Base-by-base conservation (phyloP, 2,888 invertebrate species). In the Andrena praecox region DNA sequence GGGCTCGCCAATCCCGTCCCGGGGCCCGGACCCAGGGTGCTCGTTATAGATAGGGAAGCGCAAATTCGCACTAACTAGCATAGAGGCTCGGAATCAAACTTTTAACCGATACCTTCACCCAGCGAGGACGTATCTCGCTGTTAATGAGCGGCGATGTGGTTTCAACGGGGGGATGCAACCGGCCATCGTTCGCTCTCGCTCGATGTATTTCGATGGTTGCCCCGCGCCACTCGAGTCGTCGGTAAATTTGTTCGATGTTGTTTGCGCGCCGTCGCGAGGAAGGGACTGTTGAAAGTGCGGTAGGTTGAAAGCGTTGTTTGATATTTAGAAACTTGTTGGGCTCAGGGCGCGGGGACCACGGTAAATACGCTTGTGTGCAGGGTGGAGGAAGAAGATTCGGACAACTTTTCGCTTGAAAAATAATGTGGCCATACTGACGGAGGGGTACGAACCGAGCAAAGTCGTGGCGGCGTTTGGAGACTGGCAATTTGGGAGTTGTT, bases 201-300 rank as follows among this genome's bases (percentile, higher is more conserved):
- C 8, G 66, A 59, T 59, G 70, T 78, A 78, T 77, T 77, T 71
- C 67, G 24, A 10, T 48, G 35, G 74, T 20, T 35, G 66, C 56
- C 33, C 24, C 62, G 42, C 33, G 60, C 48, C 66, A 16, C 16
- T 2, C 62, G 60, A 67, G 71, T 66, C 66, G 77, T 77, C 59
- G 71, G 80, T 67, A 77, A 80, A 80, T 78, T 78, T 74, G 80
- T 80, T 80, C 80, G 71, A 80, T 77, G 78, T 60, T 80, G 66
- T 80, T 78, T 80, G 71, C 66, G 42, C 52, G 62, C 52, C 78
- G 77, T 80, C 64, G 70, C 64, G 59, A 70, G 59, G 50, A 42
- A 24, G 52, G 77, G 60, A 48, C 54, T 77, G 78, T 77, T 77
- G 66, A 52, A 33, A 77, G 66, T 74, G 74, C 77, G 74, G 77